Conservation (phyloP, 2,797 vertebrate species). For the Hipposideros larvatus region DNA sequence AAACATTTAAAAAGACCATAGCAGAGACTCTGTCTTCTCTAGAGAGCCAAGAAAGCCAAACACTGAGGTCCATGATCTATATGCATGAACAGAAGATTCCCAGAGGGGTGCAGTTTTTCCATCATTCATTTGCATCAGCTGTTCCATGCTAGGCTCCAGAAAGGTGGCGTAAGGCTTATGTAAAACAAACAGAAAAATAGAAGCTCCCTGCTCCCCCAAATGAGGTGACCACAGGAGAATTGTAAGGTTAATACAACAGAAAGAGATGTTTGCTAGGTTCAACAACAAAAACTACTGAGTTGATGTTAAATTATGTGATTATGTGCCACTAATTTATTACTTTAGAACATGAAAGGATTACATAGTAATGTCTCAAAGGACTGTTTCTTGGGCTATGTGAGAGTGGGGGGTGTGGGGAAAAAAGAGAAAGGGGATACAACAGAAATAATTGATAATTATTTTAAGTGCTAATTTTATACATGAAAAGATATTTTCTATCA, state of each 20-base stretch:
- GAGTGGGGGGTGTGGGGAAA: not conserved
- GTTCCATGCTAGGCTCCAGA: not conserved
- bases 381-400: not conserved
- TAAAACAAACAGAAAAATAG: not conserved
- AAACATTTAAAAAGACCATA: not conserved
- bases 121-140: not conserved
- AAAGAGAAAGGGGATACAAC: not conserved
- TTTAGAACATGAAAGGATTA: not conserved
- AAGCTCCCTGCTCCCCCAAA: not conserved
- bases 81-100: not conserved
- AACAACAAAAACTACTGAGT: not conserved
- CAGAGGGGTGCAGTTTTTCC: not conserved
- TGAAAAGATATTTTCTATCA: constrained; percentile 16
- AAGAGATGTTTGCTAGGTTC: not conserved
- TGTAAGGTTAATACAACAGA: not conserved
- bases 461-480: constrained; percentile 29
- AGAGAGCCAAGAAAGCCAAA: not conserved
- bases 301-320: not conserved
- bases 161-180: not conserved
- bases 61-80: not conserved
- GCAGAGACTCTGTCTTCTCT: not conserved
- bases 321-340: not conserved
- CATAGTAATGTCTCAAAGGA: not conserved
- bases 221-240: not conserved
- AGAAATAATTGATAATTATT: constrained; percentile 27